A percentile compares a stretch with the other conserved stretches of the same genome.
Evolutionary conservation across 2,888 invertebrate species (phyloP).

Genomic region (Formica aserva): DNA sequence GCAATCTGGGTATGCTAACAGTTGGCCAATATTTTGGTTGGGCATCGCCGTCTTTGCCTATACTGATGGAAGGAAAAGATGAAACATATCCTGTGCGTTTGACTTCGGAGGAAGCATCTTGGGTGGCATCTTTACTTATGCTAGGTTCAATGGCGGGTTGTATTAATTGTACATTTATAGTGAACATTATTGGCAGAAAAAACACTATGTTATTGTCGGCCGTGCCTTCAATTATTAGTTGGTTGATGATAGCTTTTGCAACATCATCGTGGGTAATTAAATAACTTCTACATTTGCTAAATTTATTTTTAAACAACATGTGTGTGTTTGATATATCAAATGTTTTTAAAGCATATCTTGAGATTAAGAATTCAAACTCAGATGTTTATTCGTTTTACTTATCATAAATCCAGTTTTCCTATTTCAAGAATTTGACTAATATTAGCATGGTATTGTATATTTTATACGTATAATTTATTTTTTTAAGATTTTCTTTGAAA

Average conservation of each 20-base stretch:
- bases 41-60: conserved; percentile 67
- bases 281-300: not conserved
- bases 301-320: not conserved
- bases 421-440: not conserved
- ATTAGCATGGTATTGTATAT: not conserved
- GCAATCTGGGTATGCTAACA: conserved; percentile 60
- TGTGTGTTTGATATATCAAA: not conserved
- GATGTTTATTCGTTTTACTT: not conserved
- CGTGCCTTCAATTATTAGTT: not conserved
- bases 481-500: not conserved
- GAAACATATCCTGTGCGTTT: conserved; percentile 56
- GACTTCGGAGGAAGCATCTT: conserved; percentile 56
- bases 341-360: not conserved
- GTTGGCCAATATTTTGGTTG: conserved; percentile 66
- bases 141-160: conserved; percentile 51
- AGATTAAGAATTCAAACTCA: not conserved
- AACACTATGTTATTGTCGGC: conserved; percentile 50
- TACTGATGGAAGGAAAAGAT: not conserved
- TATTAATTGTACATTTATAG: conserved; percentile 37
- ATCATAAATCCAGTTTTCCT: not conserved
- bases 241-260: conserved; percentile 58
- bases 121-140: conserved; percentile 60
- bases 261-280: conserved; percentile 63
- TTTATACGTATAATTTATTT: not conserved
- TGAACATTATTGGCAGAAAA: conserved; percentile 69